These are phyloP conservation scores for Astyanax mexicanus DNA, from an alignment of 2,797 vertebrate species.

Conservation along the genomic window DNA sequence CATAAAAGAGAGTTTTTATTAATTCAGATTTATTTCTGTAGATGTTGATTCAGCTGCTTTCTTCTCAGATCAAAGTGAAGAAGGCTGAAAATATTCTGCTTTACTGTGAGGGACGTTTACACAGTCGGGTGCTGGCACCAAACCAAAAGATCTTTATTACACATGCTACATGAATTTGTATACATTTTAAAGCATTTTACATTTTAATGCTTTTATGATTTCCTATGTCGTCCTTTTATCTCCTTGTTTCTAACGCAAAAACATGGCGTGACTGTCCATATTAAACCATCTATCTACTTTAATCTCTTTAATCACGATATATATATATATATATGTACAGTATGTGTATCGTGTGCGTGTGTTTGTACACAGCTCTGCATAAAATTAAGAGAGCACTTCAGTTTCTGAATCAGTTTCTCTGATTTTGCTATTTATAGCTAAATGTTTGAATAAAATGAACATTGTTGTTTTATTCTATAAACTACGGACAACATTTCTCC, in stretches of 20 bases:
- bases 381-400: too few species aligned
- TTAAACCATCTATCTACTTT: not conserved
- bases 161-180: conserved; percentile 32
- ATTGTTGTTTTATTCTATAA: too few species aligned
- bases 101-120: conserved; percentile 46
- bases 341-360: too few species aligned
- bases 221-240: not conserved
- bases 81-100: conserved; percentile 35
- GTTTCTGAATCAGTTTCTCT: too few species aligned
- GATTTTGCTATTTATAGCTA: too few species aligned
- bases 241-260: conserved; percentile 1
- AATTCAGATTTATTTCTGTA: conserved; percentile 41
- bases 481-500: too few species aligned
- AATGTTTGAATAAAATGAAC: too few species aligned
- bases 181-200: conserved; percentile 30
- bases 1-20: conserved; percentile 56
- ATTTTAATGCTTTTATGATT: not conserved
- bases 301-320: not conserved
- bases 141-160: not conserved
- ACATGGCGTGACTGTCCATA: not conserved
- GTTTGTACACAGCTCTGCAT: too few species aligned
- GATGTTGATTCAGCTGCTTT: conserved; percentile 33
- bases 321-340: too few species aligned
- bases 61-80: conserved; percentile 38
- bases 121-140: conserved; percentile 33